phyloP scores from a whole-genome alignment of 2,113 vertebrate species.

The Muscicapa adusta region DNA sequence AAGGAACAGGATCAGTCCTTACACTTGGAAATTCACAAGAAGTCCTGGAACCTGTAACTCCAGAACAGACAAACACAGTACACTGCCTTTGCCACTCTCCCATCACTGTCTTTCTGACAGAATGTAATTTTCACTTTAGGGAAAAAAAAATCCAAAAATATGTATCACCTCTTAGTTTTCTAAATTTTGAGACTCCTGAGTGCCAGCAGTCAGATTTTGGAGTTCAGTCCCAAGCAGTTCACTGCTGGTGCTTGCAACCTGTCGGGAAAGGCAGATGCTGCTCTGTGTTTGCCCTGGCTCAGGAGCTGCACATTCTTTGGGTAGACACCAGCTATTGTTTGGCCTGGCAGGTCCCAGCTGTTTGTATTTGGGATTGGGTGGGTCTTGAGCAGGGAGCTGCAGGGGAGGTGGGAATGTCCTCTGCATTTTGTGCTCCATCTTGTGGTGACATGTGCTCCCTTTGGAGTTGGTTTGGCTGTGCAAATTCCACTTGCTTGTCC shows the following conservation, averaged over 20 bases:
- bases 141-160: too few species aligned
- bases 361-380: background rate
- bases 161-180: background rate
- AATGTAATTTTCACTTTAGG: background rate
- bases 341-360: background rate
- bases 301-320: accelerated
- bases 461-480: background rate
- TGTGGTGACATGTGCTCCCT: background rate
- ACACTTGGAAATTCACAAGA: background rate
- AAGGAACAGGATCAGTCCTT: background rate
- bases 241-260: background rate
- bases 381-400: background rate
- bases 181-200: background rate
- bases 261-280: background rate
- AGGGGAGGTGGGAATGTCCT: background rate
- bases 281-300: background rate
- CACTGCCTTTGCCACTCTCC: background rate
- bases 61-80: background rate
- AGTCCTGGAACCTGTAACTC: background rate
- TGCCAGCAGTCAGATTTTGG: background rate
- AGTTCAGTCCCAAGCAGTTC: background rate
- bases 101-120: background rate
- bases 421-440: constrained; percentile 49
- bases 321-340: accelerated
- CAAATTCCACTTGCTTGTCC: background rate